Evolutionary conservation across 2,797 vertebrate species (phyloP), one percentile per base, ranked within the genome.

Genomic region (Paratrypauchen microcephalus): DNA sequence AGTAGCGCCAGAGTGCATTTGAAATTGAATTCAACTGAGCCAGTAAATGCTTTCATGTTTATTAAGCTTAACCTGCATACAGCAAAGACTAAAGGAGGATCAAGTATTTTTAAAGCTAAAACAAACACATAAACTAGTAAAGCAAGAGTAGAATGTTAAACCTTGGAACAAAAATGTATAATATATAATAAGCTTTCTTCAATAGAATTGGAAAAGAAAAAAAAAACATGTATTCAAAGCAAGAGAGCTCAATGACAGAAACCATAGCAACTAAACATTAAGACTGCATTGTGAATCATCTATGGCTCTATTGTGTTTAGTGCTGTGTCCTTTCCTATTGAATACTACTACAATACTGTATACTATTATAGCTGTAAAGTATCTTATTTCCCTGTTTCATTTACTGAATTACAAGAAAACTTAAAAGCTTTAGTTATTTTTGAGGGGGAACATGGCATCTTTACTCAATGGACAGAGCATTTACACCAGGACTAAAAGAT

Each of bases 1-100:
- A 62, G 30, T n/a, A 60, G 21, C 57, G 52, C 11, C 63, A 19
- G 5, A 55, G 24, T 66, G 32, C 36, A 23, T 39, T 66, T 55
- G 56, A 28, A 72, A 72, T 61, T 55, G 23, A 13, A 32, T 63
- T 26, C 24, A 26, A 2, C 24, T 26, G 24, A 62, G 23, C 50
- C 47, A 15, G 36, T 1, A n/a, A 63, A 72, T 72, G 1, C 45
- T 57, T 2, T 47, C 28, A 24, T 21, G 26, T 45, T 52, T 48
- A 56, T 24, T 56, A 64, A 54, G 12, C 24, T 45, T 36, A 23
- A 48, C 3, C 13, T 66, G 18, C 50, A 55, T 61, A 57, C n/a
- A 55, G 32, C 47, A 45, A 72, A 68, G 36, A 30, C 63, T 30
- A 79, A 68, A 18, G 16, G 8, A 57, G 47, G 63, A 60, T 70